Evolutionary conservation across 2,888 invertebrate species (phyloP).

Genomic region (Neoscelio sp.): DNA sequence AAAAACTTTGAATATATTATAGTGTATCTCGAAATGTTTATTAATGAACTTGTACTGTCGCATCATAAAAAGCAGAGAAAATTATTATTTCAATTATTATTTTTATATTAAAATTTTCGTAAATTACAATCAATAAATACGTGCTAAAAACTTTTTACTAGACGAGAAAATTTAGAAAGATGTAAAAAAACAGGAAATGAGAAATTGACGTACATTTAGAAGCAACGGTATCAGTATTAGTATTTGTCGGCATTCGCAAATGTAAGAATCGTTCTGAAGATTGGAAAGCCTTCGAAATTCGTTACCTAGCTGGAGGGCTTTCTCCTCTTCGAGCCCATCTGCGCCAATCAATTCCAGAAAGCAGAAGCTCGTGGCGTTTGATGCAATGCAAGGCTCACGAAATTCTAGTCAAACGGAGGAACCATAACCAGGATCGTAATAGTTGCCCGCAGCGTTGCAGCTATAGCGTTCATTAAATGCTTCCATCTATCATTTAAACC

Average conservation of each 20-base stretch:
- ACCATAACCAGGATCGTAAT: conserved; percentile 30
- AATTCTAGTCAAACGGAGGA: conserved; percentile 23
- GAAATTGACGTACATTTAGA: not conserved
- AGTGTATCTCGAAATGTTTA: no score
- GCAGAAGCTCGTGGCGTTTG: conserved; percentile 48
- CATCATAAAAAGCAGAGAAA: no score
- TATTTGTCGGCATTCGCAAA: not conserved
- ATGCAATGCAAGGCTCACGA: conserved; percentile 31
- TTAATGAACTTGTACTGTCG: no score
- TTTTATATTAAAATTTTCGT: no score
- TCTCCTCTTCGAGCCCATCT: conserved; percentile 44
- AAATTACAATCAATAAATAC: no score
- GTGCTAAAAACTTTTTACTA: no score
- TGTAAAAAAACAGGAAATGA: not conserved
- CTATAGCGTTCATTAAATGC: conserved; percentile 24
- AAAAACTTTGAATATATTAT: no score
- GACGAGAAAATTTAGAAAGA: no score
- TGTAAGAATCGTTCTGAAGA: conserved; percentile 27
- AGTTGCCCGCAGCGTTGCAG: conserved; percentile 32
- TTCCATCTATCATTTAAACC: conserved; percentile 6
- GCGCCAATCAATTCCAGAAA: conserved; percentile 57
- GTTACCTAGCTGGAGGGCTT: conserved; percentile 45
- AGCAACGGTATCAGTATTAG: not conserved
- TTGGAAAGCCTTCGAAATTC: conserved; percentile 49
- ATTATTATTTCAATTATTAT: no score